These are phyloP conservation scores for Chrosomus eos DNA, from an alignment of 2,797 vertebrate genomes.

Conservation along the genomic window DNA sequence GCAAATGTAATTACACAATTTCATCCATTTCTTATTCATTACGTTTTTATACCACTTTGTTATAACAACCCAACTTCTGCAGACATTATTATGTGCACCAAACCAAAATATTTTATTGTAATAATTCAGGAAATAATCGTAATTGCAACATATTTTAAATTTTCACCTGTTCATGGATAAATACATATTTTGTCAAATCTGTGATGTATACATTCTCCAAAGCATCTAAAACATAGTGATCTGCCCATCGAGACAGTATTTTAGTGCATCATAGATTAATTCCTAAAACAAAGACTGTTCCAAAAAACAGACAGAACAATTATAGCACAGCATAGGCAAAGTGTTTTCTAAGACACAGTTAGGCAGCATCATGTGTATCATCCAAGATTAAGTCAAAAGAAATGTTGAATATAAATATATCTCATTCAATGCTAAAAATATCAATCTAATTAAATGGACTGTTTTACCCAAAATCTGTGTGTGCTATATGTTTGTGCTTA, in stretches of 20 bases:
- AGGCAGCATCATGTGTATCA: not conserved
- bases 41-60: not conserved
- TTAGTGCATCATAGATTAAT: not conserved
- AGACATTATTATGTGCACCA: constrained; percentile 1
- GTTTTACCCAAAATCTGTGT: not conserved
- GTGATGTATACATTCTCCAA: not conserved
- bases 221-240: not conserved
- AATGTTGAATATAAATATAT: not conserved
- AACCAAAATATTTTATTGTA: not conserved
- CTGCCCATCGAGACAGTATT: not conserved
- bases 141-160: not conserved
- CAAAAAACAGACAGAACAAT: not conserved
- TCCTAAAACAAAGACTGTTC: not conserved
- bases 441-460: not conserved
- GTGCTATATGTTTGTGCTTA: not conserved
- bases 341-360: not conserved
- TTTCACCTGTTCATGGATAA: not conserved
- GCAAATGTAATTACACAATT: not conserved
- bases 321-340: too few species aligned
- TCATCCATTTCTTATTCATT: not conserved
- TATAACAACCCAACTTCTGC: not conserved
- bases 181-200: not conserved
- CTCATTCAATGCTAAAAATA: not conserved
- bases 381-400: not conserved
- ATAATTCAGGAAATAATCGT: not conserved